Base-by-base conservation (phyloP, 2,113 vertebrate genomes). In the Benitochromis conjunctus region DNA sequence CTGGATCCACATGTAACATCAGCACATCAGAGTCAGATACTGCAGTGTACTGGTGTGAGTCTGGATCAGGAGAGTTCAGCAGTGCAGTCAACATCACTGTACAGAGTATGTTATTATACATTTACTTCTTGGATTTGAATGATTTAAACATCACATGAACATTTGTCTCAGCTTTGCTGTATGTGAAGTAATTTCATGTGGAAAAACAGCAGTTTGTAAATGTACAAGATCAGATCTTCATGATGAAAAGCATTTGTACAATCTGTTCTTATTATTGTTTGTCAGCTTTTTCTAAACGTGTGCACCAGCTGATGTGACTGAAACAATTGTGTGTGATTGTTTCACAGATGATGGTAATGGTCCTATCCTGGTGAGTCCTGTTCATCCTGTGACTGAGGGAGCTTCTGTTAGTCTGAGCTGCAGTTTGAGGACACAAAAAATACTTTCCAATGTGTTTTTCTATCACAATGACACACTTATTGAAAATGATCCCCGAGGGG, bases 321-420 rank as follows among this genome's bases (percentile, higher is more conserved):
- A 34, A 31, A 48, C 21, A 26, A 56, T 6, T 56, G 18, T 8
- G 1, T 26, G 21, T 57, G 24, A 57, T 57, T 57, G 2, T 57
- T 0, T 57, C 0, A 26, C 55, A 57, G 55, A 57, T 57, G 1
- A 2, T 14, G 21, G 21, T 26, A 43, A 26, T 16, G 12, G 0
- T 1, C 55, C 24, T 1, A 16, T 57, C 55, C 12, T 57, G 7
- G 4, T 57, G 55, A 57, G 24, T 57, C 55, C 55, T 57, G 55
- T 57, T 57, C 55, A 57, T 57, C 55, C 55, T 26, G 55, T 56
- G 55, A 56, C 55, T 13, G 54, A 56, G 21, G 21, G 54, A 24
- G 11, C 54, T 24, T 24, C n/a, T 55, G 54, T 55, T 24, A 55
- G n/a, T 55, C 54, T 55, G 54, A 55, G 53, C n/a, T 55, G 53